phyloP scores from a whole-genome alignment of 2,113 vertebrate genomes.

The Piaya cayana region DNA sequence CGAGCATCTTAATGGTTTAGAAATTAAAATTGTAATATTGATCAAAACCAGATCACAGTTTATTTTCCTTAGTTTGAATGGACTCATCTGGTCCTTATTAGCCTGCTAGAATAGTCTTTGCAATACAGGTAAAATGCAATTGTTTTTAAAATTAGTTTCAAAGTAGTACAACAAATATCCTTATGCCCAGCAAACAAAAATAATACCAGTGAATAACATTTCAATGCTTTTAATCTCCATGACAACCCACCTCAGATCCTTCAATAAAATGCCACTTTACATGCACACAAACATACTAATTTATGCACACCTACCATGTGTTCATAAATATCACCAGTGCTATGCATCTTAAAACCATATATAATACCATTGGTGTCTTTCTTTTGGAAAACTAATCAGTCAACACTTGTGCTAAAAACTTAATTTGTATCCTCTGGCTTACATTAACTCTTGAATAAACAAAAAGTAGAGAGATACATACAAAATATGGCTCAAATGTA shows the following conservation, averaged over 20 bases:
- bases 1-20: slow-evolving; percentile 38
- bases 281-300: slow-evolving; percentile 74
- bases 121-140: slow-evolving; percentile 63
- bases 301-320: slow-evolving; percentile 73
- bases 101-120: slow-evolving; percentile 60
- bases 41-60: slow-evolving; percentile 44
- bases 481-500: neutral
- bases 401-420: slow-evolving; percentile 50
- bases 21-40: slow-evolving; percentile 51
- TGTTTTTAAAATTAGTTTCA: slow-evolving; percentile 69
- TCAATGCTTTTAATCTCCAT: slow-evolving; percentile 84
- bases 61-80: slow-evolving; percentile 60
- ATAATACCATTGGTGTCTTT: slow-evolving; percentile 51
- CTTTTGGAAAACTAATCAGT: slow-evolving; percentile 65
- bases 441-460: slow-evolving; percentile 49
- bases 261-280: slow-evolving; percentile 78
- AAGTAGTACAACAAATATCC: slow-evolving; percentile 65
- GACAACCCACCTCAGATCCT: slow-evolving; percentile 77
- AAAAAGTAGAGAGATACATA: slow-evolving; percentile 40
- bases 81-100: slow-evolving; percentile 59
- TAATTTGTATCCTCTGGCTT: slow-evolving; percentile 63
- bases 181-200: slow-evolving; percentile 71
- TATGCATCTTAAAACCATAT: slow-evolving; percentile 50
- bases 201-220: slow-evolving; percentile 73
- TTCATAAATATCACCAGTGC: slow-evolving; percentile 77